Evolutionary conservation across 2,888 invertebrate species (phyloP).

Genomic region (Rhamnusium bicolor): DNA sequence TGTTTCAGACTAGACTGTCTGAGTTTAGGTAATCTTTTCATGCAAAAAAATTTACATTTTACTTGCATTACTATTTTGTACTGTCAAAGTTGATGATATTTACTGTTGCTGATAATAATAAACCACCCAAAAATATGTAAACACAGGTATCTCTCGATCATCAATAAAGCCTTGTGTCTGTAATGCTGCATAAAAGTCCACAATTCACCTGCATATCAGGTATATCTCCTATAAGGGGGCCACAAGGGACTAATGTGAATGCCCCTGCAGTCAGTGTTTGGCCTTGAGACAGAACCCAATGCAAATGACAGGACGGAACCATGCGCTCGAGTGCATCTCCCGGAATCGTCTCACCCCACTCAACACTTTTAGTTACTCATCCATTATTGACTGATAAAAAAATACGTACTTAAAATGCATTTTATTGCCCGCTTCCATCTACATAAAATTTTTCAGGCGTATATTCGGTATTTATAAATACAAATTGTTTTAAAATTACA

Average conservation of each 20-base stretch:
- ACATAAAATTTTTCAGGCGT: background rate
- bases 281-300: constrained; percentile 31
- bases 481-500: background rate
- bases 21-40: no score
- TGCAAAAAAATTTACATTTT: no score
- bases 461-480: background rate
- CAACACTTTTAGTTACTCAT: constrained; percentile 23
- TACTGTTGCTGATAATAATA: background rate
- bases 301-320: constrained; percentile 47
- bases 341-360: constrained; percentile 44
- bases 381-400: constrained; percentile 27
- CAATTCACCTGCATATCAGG: constrained; percentile 30
- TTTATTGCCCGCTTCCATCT: constrained; percentile 28
- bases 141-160: background rate
- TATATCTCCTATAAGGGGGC: constrained; percentile 23
- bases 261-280: constrained; percentile 31
- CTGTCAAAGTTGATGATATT: background rate
- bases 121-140: background rate
- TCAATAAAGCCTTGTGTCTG: background rate
- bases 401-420: constrained; percentile 20
- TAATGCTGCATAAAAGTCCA: background rate
- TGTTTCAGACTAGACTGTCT: no score
- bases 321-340: constrained; percentile 59
- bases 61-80: background rate
- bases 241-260: constrained; percentile 20